A percentile compares a stretch with the other conserved stretches of the same genome.
These are phyloP conservation scores for Emydura subglobosa DNA, from an alignment of 2,113 vertebrate genomes.

Conservation along the genomic window DNA sequence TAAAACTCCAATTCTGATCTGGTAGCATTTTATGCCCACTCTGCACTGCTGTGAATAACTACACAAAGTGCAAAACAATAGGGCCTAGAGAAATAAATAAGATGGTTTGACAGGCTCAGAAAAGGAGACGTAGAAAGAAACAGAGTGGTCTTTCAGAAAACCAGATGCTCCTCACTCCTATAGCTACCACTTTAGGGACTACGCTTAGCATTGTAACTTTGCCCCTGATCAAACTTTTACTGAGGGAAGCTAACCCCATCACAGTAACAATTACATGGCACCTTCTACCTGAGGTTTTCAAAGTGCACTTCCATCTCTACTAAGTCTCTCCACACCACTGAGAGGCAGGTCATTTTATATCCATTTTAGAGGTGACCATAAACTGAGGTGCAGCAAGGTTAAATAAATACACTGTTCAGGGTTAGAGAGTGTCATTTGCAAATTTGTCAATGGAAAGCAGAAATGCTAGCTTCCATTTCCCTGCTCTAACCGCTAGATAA, in stretches of 20 bases:
- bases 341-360: background rate
- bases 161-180: no score
- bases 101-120: background rate
- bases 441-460: background rate
- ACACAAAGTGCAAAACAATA: background rate
- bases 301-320: background rate
- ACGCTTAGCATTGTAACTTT: background rate
- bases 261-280: background rate
- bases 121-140: background rate
- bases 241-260: background rate
- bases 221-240: background rate
- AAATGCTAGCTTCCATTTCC: background rate
- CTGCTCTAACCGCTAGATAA: background rate
- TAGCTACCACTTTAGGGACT: background rate
- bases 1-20: no score
- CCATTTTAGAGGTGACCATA: background rate
- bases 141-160: no score
- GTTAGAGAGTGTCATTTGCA: rapidly evolving
- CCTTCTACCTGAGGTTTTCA: background rate
- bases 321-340: background rate
- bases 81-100: background rate
- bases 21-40: no score
- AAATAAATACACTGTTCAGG: background rate
- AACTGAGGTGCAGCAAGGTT: background rate
- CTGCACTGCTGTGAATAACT: background rate